These are phyloP conservation scores for Epizoanthus fatuus DNA, from an alignment of 92 coral and sea anemone genomes.

Conservation along the genomic window DNA sequence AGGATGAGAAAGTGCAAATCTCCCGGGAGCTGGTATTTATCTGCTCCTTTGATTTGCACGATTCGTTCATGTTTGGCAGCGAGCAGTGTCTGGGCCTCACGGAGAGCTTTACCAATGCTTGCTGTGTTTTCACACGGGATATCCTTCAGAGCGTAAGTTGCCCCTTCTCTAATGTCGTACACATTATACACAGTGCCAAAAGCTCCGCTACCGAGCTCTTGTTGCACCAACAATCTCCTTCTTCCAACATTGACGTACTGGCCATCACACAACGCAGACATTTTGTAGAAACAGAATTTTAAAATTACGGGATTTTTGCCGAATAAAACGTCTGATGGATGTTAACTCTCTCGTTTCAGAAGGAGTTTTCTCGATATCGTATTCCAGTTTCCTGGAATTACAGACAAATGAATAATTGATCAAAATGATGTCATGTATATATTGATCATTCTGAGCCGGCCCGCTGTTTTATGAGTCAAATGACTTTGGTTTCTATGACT, in stretches of 20 bases:
- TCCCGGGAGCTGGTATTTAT: conserved; percentile 40
- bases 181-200: conserved; percentile 80
- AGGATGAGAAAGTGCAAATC: conserved; percentile 62
- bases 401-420: no score
- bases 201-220: conserved; percentile 72
- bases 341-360: no score
- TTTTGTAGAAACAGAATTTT: no score
- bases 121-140: conserved; percentile 27
- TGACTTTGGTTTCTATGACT: no score
- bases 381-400: no score
- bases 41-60: conserved; percentile 22
- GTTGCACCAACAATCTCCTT: conserved; percentile 32
- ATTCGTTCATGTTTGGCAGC: conserved; percentile 51
- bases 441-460: no score
- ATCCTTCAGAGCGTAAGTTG: conserved; percentile 68
- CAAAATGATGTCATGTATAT: no score
- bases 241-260: conserved; percentile 43
- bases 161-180: neutral
- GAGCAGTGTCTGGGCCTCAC: conserved; percentile 56
- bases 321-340: no score
- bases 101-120: neutral
- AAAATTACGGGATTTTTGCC: no score
- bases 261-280: conserved; percentile 32
- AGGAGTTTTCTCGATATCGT: no score
- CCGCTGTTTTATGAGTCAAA: no score